Evolutionary conservation across 2,113 vertebrate genomes (phyloP), one percentile per base, ranked within the genome.

Genomic region (Calyptommatus sinebrachiatus): DNA sequence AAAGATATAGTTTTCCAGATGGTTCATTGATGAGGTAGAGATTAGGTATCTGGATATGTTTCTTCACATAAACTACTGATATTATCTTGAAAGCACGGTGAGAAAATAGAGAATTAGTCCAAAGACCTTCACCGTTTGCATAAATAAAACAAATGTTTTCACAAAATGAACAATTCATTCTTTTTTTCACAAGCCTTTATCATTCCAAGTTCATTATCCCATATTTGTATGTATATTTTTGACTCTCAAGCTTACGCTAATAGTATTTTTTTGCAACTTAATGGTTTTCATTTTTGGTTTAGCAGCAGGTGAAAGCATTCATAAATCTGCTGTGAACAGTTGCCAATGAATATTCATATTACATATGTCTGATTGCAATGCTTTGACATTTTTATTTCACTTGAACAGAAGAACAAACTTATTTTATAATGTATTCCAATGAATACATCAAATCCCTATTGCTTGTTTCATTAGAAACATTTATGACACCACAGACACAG

Each of bases 271-370:
- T 94, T 94, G 91, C 90, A 92, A 93, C 88, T 92, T 90, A 93
- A 92, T 95, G 92, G 94, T 95, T 95, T 93, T 83, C 84, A 66
- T 91, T 90, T 91, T 80, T 82, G 77, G 84, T 89, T 83, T 87
- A 92, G 90, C 94, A 95, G 95, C 94, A 96, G 95, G 95, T 95
- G 93, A 96, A 95, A 93, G 91, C 92, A 95, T 94, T 95, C 94
- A 95, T 96, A 95, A 96, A 95, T 95, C 94, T 95, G 93, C 92
- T 92, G 91, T 80, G 94, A 95, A 95, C 94, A 95, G 93, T 95
- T 96, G 95, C 93, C 92, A 94, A 96, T 96, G 95, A 95, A 96
- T 96, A 96, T 96, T 96, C 95, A 96, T 95, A 93, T 91, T 73
- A 88, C 73, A 91, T 83, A 85, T 90, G 93, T 94, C 92, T 94